Evolutionary conservation across 2,888 invertebrate species (phyloP).

Genomic region (Drosophila villosipedis): DNA sequence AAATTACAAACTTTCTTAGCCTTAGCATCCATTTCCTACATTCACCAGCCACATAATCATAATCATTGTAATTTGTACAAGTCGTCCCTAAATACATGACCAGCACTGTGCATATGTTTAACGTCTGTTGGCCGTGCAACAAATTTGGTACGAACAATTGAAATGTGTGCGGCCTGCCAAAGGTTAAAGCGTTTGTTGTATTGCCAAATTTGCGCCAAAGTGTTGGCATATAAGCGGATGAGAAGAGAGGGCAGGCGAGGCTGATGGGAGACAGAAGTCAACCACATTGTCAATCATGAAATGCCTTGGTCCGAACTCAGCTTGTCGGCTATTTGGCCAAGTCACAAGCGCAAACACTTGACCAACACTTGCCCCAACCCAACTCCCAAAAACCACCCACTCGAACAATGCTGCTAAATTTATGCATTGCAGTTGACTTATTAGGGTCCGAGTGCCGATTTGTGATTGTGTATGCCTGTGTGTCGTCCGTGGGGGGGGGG

Average conservation of each 20-base stretch:
- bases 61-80: background rate
- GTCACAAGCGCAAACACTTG: constrained; percentile 72
- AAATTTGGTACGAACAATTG: constrained; percentile 60
- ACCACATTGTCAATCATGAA: constrained; percentile 80
- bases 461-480: constrained; percentile 14
- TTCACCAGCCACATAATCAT: background rate
- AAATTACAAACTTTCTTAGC: background rate
- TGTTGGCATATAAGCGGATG: background rate
- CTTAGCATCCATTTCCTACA: background rate
- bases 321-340: constrained; percentile 63
- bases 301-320: constrained; percentile 48
- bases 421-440: constrained; percentile 82
- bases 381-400: constrained; percentile 15
- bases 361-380: constrained; percentile 44
- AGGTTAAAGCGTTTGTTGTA: constrained; percentile 76
- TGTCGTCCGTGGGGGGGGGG: background rate
- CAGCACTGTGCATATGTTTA: constrained; percentile 6
- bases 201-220: constrained; percentile 65
- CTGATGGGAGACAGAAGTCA: constrained; percentile 9
- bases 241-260: background rate
- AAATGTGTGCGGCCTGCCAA: constrained; percentile 77
- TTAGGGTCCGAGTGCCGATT: constrained; percentile 69
- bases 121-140: constrained; percentile 38
- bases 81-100: background rate
- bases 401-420: constrained; percentile 63